Conservation (phyloP, 2,888 invertebrate species). For the Polymixis lichenea region DNA sequence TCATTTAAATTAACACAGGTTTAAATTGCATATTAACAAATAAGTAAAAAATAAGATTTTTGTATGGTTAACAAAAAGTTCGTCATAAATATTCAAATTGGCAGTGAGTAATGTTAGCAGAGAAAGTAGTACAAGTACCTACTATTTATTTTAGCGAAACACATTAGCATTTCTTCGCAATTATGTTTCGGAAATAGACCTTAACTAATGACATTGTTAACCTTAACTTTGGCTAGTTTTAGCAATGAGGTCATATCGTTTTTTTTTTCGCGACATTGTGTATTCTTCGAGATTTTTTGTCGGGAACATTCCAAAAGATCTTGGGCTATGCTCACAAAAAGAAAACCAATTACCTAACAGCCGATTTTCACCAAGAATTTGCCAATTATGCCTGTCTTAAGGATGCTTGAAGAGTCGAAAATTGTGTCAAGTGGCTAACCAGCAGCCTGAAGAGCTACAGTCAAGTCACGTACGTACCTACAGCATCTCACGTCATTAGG, state of each 20-base stretch:
- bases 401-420: neutral
- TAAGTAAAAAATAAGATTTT: neutral
- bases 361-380: neutral
- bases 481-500: neutral
- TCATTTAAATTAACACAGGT: slow-evolving; percentile 6
- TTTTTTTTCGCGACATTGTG: slow-evolving; percentile 11
- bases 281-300: neutral
- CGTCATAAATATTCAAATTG: slow-evolving; percentile 47
- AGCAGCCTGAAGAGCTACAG: neutral
- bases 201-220: slow-evolving; percentile 59
- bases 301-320: neutral
- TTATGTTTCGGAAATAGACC: slow-evolving; percentile 63
- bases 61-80: slow-evolving; percentile 13
- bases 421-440: slow-evolving; percentile 11
- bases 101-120: slow-evolving; percentile 34
- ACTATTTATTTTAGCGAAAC: slow-evolving; percentile 54
- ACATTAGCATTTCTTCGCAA: slow-evolving; percentile 57
- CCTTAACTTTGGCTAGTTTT: slow-evolving; percentile 51
- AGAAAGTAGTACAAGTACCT: slow-evolving; percentile 55
- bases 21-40: slow-evolving; percentile 1
- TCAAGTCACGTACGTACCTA: slow-evolving; percentile 19
- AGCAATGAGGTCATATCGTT: slow-evolving; percentile 35
- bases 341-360: neutral
- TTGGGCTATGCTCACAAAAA: neutral
- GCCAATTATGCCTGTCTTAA: neutral